Evolutionary conservation across 2,113 vertebrate species (phyloP).

Genomic region (Platichthys flesus): DNA sequence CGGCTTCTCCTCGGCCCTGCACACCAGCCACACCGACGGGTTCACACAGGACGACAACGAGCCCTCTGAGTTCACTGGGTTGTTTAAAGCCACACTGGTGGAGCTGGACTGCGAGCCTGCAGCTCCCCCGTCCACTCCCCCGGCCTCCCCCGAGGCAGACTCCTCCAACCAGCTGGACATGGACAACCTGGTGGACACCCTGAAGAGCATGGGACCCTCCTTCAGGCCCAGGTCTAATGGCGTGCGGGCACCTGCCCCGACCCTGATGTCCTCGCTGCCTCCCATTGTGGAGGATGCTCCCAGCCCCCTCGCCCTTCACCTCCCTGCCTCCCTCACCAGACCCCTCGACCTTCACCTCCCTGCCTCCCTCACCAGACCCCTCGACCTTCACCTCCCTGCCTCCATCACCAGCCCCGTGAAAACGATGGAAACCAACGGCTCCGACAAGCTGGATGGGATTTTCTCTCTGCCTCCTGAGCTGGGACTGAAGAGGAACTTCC

Average conservation of each 20-base stretch:
- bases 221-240: conserved; percentile 69
- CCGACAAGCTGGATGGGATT: background rate
- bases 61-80: conserved; percentile 45
- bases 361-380: background rate
- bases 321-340: background rate
- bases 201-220: conserved; percentile 89
- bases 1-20: conserved; percentile 2
- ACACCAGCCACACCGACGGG: background rate
- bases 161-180: conserved; percentile 81
- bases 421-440: background rate
- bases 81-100: conserved; percentile 78
- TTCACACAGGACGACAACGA: background rate
- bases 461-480: conserved; percentile 69
- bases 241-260: conserved; percentile 59
- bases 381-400: background rate
- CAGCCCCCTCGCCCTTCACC: background rate
- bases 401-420: background rate
- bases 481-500: conserved; percentile 62
- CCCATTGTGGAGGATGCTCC: conserved; percentile 88
- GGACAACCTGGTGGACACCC: conserved; percentile 88
- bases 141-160: conserved; percentile 73
- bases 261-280: conserved; percentile 70
- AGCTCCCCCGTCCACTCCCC: conserved; percentile 29
- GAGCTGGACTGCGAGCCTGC: conserved; percentile 73
- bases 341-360: background rate